These are phyloP conservation scores for Nestor notabilis DNA, from an alignment of 2,113 vertebrate species.

Conservation along the genomic window DNA sequence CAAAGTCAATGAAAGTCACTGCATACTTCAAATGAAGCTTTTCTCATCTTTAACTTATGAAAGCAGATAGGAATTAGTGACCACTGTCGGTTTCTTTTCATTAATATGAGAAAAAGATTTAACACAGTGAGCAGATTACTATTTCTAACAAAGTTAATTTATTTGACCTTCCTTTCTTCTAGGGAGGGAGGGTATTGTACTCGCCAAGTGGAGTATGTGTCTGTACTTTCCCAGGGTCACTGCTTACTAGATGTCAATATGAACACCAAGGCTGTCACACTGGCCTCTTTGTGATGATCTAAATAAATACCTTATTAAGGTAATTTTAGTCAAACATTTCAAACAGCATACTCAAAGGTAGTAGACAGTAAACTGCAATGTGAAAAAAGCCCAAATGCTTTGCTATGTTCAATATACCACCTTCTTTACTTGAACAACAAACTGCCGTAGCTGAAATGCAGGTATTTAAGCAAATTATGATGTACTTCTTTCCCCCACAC, in stretches of 20 bases:
- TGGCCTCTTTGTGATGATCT: not conserved
- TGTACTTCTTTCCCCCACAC: not conserved
- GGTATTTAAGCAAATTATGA: not conserved
- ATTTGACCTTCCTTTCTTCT: constrained; percentile 55
- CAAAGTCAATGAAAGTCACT: constrained; percentile 19
- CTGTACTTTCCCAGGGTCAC: constrained; percentile 19
- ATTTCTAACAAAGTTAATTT: constrained; percentile 57
- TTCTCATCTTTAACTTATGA: constrained; percentile 7
- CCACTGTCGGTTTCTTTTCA: constrained; percentile 27
- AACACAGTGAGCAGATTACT: constrained; percentile 58
- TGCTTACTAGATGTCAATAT: not conserved
- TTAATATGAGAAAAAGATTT: constrained; percentile 40
- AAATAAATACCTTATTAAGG: not conserved
- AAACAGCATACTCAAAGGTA: not conserved
- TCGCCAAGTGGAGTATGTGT: not conserved
- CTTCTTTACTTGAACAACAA: not conserved
- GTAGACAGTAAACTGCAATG: not conserved
- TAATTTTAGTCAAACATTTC: not conserved
- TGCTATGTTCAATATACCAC: not conserved
- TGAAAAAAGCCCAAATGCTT: not conserved
- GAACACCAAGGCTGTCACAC: not conserved
- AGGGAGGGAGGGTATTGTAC: not conserved
- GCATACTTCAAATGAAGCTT: constrained; percentile 4
- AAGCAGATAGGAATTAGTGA: constrained; percentile 38
- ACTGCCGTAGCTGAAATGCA: not conserved